Base-by-base conservation (phyloP, 2,888 invertebrate species). In the Doris montereyensis region DNA sequence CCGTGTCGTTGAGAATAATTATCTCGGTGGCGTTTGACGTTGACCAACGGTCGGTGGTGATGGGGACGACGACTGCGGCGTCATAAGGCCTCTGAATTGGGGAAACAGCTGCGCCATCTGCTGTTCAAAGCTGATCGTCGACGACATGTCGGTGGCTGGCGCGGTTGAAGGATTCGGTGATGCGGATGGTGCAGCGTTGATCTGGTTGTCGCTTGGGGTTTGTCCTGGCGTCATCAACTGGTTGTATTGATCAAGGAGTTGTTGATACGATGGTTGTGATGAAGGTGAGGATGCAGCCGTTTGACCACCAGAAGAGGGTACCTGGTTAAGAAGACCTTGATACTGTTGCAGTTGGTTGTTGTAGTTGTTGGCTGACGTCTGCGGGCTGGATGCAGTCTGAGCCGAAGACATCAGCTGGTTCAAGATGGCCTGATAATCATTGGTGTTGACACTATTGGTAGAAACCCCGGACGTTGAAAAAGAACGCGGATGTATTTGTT, bases 81-180 rank as follows among this genome's bases (percentile, higher is more conserved):
- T 58, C 32, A 62, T 41, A 10, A 17, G n/a, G 62, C 34, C 70
- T n/a, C 60, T 71, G 35, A 77, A 77, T 34, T 77, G 77, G 17
- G 77, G 77, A 72, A 77, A 77, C n/a, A 71, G 62, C n/a, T 41
- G 17, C 32, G 41, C 28, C 32, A 77, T 17, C 24, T 77, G 77
- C 24, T 77, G 58, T 26, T 77, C 77, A 26, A 71, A 71, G n/a
- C n/a, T n/a, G n/a, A n/a, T n/a, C n/a, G n/a, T 35, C 32, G 62
- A 62, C 62, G 62, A 21, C 62, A 62, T 24, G 21, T n/a, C 62
- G 10, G 62, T 24, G 17, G 62, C 24, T 62, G 21, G 21, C 10
- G 62, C 5, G 4, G 62, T 62, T 4, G 10, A 4, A 62, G 21
- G 17, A n/a, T 24, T 62, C 21, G 21, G 5, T n/a, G 10, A n/a